These are phyloP conservation scores for Montipora capricornis DNA, from an alignment of 64 coral and sea anemone genomes.

Conservation along the genomic window DNA sequence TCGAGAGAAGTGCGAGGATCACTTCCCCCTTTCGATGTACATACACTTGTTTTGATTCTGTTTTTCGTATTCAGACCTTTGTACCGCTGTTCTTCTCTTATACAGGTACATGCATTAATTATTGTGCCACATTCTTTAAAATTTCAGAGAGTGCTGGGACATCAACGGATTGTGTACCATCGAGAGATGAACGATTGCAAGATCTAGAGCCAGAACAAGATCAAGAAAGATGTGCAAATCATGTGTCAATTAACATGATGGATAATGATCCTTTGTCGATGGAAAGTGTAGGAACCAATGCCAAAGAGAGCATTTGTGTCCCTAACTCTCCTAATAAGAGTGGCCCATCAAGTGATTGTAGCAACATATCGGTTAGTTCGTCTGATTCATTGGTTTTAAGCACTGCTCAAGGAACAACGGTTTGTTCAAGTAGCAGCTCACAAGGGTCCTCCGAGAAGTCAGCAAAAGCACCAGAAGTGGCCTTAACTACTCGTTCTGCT, in stretches of 20 bases:
- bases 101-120: too few relatives aligned
- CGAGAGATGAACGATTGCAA: neutral
- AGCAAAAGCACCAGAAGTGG: too few relatives aligned
- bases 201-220: neutral
- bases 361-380: too few relatives aligned
- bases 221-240: neutral
- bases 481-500: too few relatives aligned
- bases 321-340: neutral
- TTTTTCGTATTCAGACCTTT: neutral
- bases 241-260: neutral
- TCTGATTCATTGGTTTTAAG: too few relatives aligned
- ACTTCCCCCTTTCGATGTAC: too few relatives aligned
- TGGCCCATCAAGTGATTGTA: too few relatives aligned
- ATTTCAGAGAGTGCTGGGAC: neutral
- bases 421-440: too few relatives aligned
- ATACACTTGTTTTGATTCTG: too few relatives aligned
- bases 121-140: neutral
- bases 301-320: neutral
- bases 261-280: neutral
- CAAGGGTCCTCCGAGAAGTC: too few relatives aligned
- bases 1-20: too few relatives aligned
- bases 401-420: accelerated
- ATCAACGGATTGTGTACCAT: neutral
- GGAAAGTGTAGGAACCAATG: neutral
- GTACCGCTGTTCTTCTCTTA: neutral